Evolutionary conservation across 2,888 invertebrate genomes (phyloP), one percentile per base, ranked within the genome.

Genomic region (Oscheius onirici): DNA sequence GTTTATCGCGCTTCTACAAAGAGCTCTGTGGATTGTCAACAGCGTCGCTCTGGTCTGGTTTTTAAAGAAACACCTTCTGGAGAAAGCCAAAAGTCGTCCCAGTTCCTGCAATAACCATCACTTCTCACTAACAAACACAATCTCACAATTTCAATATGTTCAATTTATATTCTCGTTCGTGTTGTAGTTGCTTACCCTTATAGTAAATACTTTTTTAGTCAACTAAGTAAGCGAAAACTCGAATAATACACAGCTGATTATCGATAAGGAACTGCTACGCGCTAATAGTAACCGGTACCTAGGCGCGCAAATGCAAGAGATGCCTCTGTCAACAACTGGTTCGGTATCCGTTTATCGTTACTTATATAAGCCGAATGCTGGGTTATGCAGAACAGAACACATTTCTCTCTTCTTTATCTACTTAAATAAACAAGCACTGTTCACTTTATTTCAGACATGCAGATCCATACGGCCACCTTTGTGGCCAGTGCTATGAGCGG

Each of bases 391-490:
- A 5, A 34, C 34, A 34, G 34, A 34, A 34, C 34, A 34, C n/a
- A 41, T 41, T 41, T n/a, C 20, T n/a, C 8, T 41, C 1, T n/a
- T n/a, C 41, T 17, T 40, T 41, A 10, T 40, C 41, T 8, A 58
- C n/a, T 20, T 3, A 13, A 52, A 17, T 11, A 3, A 8, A 55
- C 8, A 8, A 13, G 34, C 34, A 34, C 34, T 34, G 3, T 34
- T 8, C 8, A 2, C 15, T 55, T 26, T 2, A 5, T 22, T 55
- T 55, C 26, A 55, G 58, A 13, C 57, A 81, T 81, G 81, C 78
- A 81, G 71, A 60, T 81, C 61, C 79, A 79, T 51, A 81, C 81
- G 40, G 81, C 76, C 54, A 79, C 81, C 24, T 77, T 79, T 41
- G 61, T 81, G 58, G 80, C 80, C 46, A 77, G 77, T 28, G 70